A percentile compares a stretch with the other conserved stretches of the same genome.
Evolutionary conservation across 2,113 vertebrate genomes (phyloP).

Genomic region (Serinus canaria): DNA sequence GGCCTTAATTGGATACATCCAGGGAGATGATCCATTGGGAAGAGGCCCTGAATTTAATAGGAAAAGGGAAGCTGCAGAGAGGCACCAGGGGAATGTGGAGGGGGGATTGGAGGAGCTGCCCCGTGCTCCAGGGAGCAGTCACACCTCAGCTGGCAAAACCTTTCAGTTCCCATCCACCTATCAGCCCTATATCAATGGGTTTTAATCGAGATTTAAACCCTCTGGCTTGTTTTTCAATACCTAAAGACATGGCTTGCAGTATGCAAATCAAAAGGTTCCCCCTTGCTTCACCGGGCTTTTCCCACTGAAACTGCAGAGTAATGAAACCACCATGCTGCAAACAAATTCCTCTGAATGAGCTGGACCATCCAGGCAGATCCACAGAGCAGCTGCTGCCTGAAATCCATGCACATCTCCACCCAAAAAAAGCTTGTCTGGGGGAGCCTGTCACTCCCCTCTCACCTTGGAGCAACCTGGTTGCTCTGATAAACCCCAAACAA

Average conservation of each 20-base stretch:
- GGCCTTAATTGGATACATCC: slow-evolving; percentile 17
- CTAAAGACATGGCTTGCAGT: neutral
- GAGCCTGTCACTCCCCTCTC: neutral
- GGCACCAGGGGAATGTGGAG: neutral
- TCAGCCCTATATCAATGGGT: rapidly evolving
- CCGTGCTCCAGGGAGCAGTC: neutral
- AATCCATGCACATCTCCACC: neutral
- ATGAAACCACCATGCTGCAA: rapidly evolving
- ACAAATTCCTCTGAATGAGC: neutral
- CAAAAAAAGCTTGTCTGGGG: neutral
- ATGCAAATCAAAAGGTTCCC: neutral
- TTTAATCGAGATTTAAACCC: neutral
- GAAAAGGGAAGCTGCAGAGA: neutral
- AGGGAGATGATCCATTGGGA: slow-evolving; percentile 25
- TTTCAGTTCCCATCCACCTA: neutral
- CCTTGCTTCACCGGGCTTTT: neutral
- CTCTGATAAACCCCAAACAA: neutral
- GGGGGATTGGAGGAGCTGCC: neutral
- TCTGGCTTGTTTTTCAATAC: neutral
- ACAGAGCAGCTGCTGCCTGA: neutral
- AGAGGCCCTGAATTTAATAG: neutral
- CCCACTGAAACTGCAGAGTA: neutral
- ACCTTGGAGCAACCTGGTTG: neutral
- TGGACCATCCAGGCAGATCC: neutral
- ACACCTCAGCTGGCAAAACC: neutral